Base-by-base conservation (phyloP, 2,113 vertebrate species). In the Anas platyrhynchos region DNA sequence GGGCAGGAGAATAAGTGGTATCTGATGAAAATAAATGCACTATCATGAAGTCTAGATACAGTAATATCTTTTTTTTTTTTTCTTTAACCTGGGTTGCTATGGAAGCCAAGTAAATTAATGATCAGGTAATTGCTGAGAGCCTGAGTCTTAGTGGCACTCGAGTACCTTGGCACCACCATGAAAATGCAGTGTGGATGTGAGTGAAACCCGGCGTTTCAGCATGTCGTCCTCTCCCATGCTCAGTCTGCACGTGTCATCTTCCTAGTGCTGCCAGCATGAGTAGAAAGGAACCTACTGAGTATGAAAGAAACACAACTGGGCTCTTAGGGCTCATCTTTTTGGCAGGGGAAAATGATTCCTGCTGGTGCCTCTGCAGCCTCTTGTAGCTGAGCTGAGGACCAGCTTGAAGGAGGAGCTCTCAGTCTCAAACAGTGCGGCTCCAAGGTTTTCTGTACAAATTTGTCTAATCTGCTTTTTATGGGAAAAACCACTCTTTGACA, bases 381-480 rank as follows among this genome's bases (percentile, higher is more conserved):
- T 48, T 78, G 68, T 26, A 67, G 63, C 63, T 21, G 59, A 69
- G 58, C 48, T 80, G 85, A 41, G 68, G 62, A 36, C 0, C 0
- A 15, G 26, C 88, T 94, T 1, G 0, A 26, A 88, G 90, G 84
- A 92, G 74, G 56, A 91, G 85, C 56, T 93, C 82, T 75, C 38
- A 31, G 22, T 78, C 83, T 1, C 0, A 23, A 79, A 58, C 59
- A 44, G 29, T 34, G 48, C 56, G 58, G 86, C 80, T 72, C 61
- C 48, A 61, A 88, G 86, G 65, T 81, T 88, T 96, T 65, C 73
- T 78, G 69, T 58, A 36, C 52, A 72, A 34, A 84, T 91, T 83
- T 56, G 76, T 88, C 66, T 84, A 9, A 88, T 88, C 44, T 90
- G 56, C 54, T 26, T 93, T 88, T 86, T 74, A 31, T 1, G 7